These are phyloP conservation scores for human (Homo sapiens) DNA, from an alignment of 2,113 vertebrate genomes.

Conservation along the genomic window GRCh38 chr14:100670501-100671000, in stretches of 20 bases:
- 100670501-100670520: background rate
- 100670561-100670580: background rate
- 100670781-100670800: background rate
- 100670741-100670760: constrained; percentile 33
- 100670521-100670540: background rate
- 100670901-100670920: constrained; percentile 43
- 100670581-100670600: background rate
- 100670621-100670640: background rate
- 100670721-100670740: background rate
- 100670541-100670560: background rate
- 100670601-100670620: background rate
- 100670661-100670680: background rate
- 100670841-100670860: constrained; percentile 51
- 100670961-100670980: constrained; percentile 59
- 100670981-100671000: constrained; percentile 63
- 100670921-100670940: constrained; percentile 77
- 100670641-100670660: background rate
- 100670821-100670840: constrained; percentile 56
- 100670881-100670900: background rate
- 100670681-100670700: background rate
- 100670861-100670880: background rate
- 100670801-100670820: background rate
- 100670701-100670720: background rate
- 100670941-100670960: constrained; percentile 60
- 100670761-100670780: background rate